Conservation (phyloP, 2,888 invertebrate genomes). For the Anthophora plumipes region DNA sequence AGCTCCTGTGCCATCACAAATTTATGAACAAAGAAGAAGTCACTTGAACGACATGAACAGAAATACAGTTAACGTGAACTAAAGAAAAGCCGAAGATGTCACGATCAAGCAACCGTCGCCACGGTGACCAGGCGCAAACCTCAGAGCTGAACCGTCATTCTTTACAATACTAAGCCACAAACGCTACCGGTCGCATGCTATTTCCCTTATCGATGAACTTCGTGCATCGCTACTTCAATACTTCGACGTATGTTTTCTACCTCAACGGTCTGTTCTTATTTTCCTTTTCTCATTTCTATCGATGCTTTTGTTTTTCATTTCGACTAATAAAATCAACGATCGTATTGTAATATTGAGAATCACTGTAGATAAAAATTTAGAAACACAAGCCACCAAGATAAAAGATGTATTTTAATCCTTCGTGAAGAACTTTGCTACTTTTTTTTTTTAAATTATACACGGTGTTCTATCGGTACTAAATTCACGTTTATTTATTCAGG, state of each 20-base stretch:
- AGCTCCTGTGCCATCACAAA: constrained; percentile 72
- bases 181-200: constrained; percentile 3
- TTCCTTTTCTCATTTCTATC: not conserved
- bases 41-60: constrained; percentile 34
- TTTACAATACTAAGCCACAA: constrained; percentile 37
- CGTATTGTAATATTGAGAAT: not conserved
- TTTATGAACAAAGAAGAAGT: constrained; percentile 16
- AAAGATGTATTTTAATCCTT: too few species aligned
- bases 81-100: constrained; percentile 2
- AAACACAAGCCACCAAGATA: too few species aligned
- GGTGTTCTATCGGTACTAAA: too few species aligned
- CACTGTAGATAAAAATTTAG: not conserved
- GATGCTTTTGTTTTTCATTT: not conserved
- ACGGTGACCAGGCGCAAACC: constrained; percentile 60
- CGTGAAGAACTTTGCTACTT: too few species aligned
- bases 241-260: not conserved
- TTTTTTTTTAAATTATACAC: too few species aligned
- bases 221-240: not conserved
- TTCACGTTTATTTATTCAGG: too few species aligned
- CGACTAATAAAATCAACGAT: not conserved
- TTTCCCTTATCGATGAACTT: constrained; percentile 36
- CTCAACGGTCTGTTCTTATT: not conserved
- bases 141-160: constrained; percentile 37
- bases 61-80: not conserved
- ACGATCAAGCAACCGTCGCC: constrained; percentile 37